Evolutionary conservation across 2,113 vertebrate species (phyloP).

Genomic region (Emydocephalus ijimae): DNA sequence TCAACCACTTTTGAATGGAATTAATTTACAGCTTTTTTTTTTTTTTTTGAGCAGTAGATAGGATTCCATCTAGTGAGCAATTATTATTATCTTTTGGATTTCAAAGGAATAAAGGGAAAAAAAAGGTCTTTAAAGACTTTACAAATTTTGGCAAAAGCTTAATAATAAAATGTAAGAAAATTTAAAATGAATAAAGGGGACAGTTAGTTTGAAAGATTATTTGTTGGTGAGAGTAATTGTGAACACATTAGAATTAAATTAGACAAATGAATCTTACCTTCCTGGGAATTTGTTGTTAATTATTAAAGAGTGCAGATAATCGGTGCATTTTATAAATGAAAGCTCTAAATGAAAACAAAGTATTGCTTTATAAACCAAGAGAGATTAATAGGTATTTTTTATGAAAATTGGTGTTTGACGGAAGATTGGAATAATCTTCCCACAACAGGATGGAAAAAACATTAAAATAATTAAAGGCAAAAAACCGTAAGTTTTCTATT

Average conservation of each 20-base stretch:
- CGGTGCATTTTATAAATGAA: neutral
- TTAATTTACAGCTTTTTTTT: neutral
- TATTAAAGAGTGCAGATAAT: neutral
- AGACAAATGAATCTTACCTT: neutral
- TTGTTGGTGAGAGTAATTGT: neutral
- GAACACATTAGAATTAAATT: neutral
- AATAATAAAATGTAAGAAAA: neutral
- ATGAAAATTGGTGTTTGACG: neutral
- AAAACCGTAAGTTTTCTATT: neutral
- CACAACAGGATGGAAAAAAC: neutral
- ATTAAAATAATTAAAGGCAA: neutral
- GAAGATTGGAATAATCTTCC: neutral
- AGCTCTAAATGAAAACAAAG: neutral
- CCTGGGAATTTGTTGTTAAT: neutral
- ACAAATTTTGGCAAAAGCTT: neutral
- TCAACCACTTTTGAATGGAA: neutral
- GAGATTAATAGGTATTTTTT: neutral
- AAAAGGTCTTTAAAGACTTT: neutral
- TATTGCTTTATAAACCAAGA: neutral
- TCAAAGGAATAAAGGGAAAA: neutral
- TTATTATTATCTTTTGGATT: neutral
- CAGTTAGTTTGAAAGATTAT: neutral
- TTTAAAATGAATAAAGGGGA: neutral
- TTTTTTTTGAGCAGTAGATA: neutral
- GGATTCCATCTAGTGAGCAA: neutral